phyloP scores from a whole-genome alignment of 2,797 vertebrate species.

The Pyrrhura leucotis region DNA sequence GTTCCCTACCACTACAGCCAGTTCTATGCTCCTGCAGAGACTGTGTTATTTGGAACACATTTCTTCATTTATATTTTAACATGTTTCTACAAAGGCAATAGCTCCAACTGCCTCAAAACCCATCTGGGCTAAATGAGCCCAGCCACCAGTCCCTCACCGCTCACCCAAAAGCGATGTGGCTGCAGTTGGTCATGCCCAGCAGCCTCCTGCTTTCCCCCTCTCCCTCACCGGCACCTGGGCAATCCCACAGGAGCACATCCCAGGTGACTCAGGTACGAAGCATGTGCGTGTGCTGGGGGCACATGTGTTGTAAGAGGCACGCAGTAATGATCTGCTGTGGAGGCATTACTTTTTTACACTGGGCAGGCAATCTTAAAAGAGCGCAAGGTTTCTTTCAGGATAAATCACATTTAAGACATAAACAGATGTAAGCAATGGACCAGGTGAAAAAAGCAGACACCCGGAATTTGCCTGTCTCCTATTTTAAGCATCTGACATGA shows the following conservation, averaged over 20 bases:
- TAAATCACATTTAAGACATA: slow-evolving; percentile 4
- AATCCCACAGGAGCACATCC: neutral
- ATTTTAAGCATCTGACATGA: slow-evolving; percentile 19
- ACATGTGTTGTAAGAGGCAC: neutral
- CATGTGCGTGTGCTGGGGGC: neutral
- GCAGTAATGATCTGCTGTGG: neutral
- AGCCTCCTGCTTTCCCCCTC: neutral
- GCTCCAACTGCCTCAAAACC: neutral
- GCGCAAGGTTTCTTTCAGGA: neutral
- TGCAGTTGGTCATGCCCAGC: neutral
- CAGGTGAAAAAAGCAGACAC: neutral
- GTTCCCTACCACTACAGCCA: neutral
- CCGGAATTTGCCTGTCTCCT: slow-evolving; percentile 12
- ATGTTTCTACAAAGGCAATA: slow-evolving; percentile 7
- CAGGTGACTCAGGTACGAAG: neutral
- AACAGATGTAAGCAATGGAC: neutral
- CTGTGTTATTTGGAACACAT: neutral
- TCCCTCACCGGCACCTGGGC: neutral
- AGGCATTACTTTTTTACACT: accelerated
- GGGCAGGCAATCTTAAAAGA: neutral
- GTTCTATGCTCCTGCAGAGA: neutral
- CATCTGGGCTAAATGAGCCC: neutral
- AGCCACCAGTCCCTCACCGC: neutral
- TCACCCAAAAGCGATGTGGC: neutral
- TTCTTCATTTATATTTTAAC: slow-evolving; percentile 27